Base-by-base conservation (phyloP, 2,888 invertebrate species). In the Pinctada fucata region DNA sequence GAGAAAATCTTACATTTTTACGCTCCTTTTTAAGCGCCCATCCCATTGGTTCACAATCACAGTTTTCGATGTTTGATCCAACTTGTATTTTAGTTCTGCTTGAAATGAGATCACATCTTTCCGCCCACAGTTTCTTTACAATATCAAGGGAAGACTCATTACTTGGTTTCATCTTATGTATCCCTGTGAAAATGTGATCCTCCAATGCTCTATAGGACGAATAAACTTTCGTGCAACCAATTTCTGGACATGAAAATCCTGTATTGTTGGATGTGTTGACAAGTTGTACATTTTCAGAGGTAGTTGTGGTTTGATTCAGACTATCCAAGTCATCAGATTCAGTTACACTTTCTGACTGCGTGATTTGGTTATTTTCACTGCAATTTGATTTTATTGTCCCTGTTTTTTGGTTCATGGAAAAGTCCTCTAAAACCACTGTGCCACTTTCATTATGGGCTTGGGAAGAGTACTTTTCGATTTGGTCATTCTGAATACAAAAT, bases 11-110 rank as follows among this genome's bases (percentile, higher is more conserved):
- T 5, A 31, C 31, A 8, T 4, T 51, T 49, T 75, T 75, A 51
- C 69, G 65, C 13, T 75, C 75, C 31, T 47, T 68, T 63, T 75
- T 68, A n/a, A 75, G 13, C 63, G 69, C 69, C 75, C 75, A 75
- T 45, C 75, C 75, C 45, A 58, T 63, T 58, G 58, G 58, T 58
- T 10, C 58, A 58, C 58, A 58, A 58, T 58, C 58, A 58, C 13
- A 10, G 58, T 58, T 58, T 58, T 58, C 58, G 6, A 58, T 58
- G 58, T 6, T 58, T 10, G 58, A 58, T 58, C 13, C 31, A 31
- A 31, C 31, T 31, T 31, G 31, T 31, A 31, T 31, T 31, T 31
- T 31, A 31, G 31, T 31, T 31, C 31, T 31, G 31, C 31, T 31
- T 31, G 31, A 31, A 31, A 31, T 31, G 31, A 31, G 31, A 31